phyloP scores from a whole-genome alignment of 2,888 invertebrate genomes.

The Eudemis profundana region DNA sequence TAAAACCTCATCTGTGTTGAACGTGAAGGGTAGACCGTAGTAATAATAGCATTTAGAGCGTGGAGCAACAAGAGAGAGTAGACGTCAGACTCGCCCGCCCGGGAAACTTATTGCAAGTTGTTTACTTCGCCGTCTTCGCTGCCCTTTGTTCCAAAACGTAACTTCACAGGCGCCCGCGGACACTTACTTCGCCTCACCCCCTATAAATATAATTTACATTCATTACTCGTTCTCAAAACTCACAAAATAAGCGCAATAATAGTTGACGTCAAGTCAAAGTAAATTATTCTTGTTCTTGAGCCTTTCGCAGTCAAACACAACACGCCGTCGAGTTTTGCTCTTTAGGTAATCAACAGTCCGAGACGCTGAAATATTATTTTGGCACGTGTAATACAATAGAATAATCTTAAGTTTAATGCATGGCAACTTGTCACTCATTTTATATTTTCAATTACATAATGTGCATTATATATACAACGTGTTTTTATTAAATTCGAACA shows the following conservation, averaged over 20 bases:
- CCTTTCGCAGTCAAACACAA: constrained; percentile 12
- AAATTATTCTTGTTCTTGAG: constrained; percentile 31
- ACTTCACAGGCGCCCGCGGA: constrained; percentile 73
- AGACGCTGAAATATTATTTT: neutral
- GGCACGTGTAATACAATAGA: no score
- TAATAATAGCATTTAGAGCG: constrained; percentile 68
- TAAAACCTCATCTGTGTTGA: constrained; percentile 53
- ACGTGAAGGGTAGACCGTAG: constrained; percentile 60
- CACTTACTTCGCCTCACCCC: constrained; percentile 59
- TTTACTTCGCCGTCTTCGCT: constrained; percentile 74
- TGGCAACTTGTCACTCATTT: no score
- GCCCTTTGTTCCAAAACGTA: constrained; percentile 72
- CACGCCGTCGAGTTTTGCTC: neutral
- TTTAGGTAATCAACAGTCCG: constrained; percentile 13
- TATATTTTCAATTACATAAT: no score
- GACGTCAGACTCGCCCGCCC: constrained; percentile 56
- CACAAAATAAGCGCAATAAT: constrained; percentile 57
- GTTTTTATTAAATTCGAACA: no score
- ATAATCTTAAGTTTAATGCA: no score
- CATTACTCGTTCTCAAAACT: constrained; percentile 57
- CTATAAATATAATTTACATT: constrained; percentile 78
- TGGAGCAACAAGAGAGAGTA: constrained; percentile 57
- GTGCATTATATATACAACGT: no score
- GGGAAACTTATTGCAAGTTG: constrained; percentile 80
- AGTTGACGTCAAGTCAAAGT: constrained; percentile 40